Evolutionary conservation across 1,140 invertebrate species (phyloP), one percentile per base, ranked within the genome.

Genomic region (Heliconius hermathena): DNA sequence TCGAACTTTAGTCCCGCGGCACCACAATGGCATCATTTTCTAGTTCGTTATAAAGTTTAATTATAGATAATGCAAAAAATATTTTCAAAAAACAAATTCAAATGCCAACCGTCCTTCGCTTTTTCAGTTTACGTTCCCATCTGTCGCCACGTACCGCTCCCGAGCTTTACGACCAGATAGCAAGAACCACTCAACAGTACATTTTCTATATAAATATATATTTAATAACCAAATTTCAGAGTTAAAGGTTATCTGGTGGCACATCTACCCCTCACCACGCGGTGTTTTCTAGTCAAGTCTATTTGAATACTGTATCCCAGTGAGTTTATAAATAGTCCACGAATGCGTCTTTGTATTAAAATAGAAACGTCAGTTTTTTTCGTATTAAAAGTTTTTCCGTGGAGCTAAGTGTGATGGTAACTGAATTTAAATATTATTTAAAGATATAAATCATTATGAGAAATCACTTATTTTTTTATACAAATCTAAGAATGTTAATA

Each of bases 91-190:
- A n/a, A n/a, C n/a, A n/a, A n/a, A n/a, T n/a, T n/a, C 5, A 29
- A 71, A 71, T 89, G 83, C 83, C 71, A 78, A 85, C 89, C 18
- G 82, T 93, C 91, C 90, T 73, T 13, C 49, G 5, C 78, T 88
- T 92, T 92, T 92, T 91, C 84, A 87, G 90, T 93, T 91, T 91
- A 91, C 87, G 85, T 88, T 84, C 84, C 90, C 91, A 93, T 94
- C 91, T 93, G 92, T 94, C 91, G 87, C 90, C 92, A 87, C 88
- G 85, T 84, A 84, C 84, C 83, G 90, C 87, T 88, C 85, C 87
- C 88, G 84, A 83, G 76, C 81, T 76, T 76, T 70, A 82, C 83
- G 66, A 81, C 89, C 90, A 89, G 77, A 71, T 22, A 80, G 38
- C 66, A 72, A 86, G 88, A 89, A 74, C 88, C 77, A 70, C 80